Evolutionary conservation across 2,888 invertebrate species (phyloP), one percentile per base, ranked within the genome.

Genomic region (Andrena camellia): DNA sequence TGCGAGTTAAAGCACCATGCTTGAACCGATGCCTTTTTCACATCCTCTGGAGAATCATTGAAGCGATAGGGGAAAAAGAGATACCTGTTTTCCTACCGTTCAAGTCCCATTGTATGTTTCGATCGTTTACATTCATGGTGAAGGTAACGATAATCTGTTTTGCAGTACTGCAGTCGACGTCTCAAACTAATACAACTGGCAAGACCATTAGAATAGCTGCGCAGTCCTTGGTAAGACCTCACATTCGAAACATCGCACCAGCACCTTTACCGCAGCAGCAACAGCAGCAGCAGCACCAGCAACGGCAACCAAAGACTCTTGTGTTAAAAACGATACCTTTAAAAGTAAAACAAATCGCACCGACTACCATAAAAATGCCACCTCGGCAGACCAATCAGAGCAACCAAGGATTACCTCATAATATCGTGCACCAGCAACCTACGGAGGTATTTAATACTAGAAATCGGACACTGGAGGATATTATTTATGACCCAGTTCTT

Each of bases 291-390:
- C 84, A 88, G 5, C 90, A 90, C 13, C 88, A 89, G 35, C 91
- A 90, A 84, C 90, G 89, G 69, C 90, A 92, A 80, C 90, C 92
- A 86, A 94, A 94, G 90, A 93, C 94, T 35, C 89, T 94, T 52
- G 92, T 94, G 48, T 83, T 94, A 57, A 94, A 93, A 81, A 92
- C 93, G 2, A 93, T 93, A 89, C 93, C 93, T 5, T 78, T 93
- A 60, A 93, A 93, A 86, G 91, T 94, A 31, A 94, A 94, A 66
- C 93, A 92, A 83, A 91, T 93, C 17, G 88, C 94, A 31, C 91
- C 94, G 1, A 92, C 92, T 8, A 89, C 92, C n/a, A 92, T 93
- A 23, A 93, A 93, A 80, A 91, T 93, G 90, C 91, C 92, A 59
- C 87, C 93, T 4, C 90, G 92, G 2, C 93, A 92, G 69, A 75